Base-by-base conservation (phyloP, 2,797 vertebrate species). In the Eleutherodactylus coqui region DNA sequence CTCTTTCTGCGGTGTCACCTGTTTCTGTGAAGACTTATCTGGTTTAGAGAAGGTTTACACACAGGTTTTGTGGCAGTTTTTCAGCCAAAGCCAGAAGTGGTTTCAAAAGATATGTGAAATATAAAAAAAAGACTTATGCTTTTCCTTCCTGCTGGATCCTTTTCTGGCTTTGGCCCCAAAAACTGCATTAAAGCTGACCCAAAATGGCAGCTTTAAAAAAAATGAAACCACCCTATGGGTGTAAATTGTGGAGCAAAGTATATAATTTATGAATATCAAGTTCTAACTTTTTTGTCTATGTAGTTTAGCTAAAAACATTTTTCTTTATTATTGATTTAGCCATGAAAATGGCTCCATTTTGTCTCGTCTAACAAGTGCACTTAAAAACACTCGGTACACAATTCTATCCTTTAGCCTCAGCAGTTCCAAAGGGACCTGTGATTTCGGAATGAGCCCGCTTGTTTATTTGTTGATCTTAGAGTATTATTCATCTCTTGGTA, bases 401-500 rank as follows among this genome's bases (percentile, higher is more conserved):
- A 24, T 41, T 43, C 19, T 72, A 24, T 41, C 69, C 69, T n/a
- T 69, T 0, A n/a, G 24, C 21, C 38, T 72, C 36, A 41, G 38
- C 64, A 41, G 21, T 14, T 72, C 21, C 69, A n/a, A 13, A 43
- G 36, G 38, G 36, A 1, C 69, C 7, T 11, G 9, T 13, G 38
- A 19, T 72, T n/a, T 72, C 34, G 27, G 34, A 38, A 55, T 45
- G 7, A 79, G 55, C 77, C 10, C n/a, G 49, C 36, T 38, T 62
- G 55, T 79, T 79, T 62, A 45, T 62, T 79, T 43, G 55, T 45
- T 43, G 3, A 79, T 60, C 34, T 79, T n/a, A 29, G 14, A 60
- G 76, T 79, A 58, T 58, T 72, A 82, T 82, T 70, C 47, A 41
- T 38, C 67, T 55, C 17, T 47, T 64, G 45, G 43, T 81, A 67